phyloP scores from a whole-genome alignment of 2,113 vertebrate species.

The Mobula birostris region DNA sequence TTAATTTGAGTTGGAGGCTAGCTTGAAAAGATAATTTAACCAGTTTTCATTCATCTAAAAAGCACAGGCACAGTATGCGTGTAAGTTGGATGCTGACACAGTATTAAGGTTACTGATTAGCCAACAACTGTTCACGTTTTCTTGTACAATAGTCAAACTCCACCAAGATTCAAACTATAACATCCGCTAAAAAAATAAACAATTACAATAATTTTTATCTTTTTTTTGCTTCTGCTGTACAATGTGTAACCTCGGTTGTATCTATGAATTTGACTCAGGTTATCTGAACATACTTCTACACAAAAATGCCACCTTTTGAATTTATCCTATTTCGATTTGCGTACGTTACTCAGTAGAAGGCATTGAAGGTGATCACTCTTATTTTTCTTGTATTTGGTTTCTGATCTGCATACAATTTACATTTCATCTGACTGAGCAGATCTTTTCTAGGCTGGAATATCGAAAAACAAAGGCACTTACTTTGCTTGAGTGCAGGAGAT shows the following conservation, averaged over 20 bases:
- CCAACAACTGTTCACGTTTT: background rate
- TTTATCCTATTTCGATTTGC: background rate
- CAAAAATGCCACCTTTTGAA: background rate
- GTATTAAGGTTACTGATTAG: background rate
- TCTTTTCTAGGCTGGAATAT: constrained; percentile 88
- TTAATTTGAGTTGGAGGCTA: background rate
- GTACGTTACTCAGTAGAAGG: constrained; percentile 8
- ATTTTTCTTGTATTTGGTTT: constrained; percentile 51
- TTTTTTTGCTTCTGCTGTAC: constrained; percentile 28
- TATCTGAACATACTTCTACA: background rate
- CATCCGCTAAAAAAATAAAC: constrained; percentile 34
- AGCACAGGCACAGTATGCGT: background rate
- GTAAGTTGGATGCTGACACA: background rate
- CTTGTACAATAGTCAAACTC: constrained; percentile 4
- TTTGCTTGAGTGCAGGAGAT: constrained; percentile 81
- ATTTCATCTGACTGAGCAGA: constrained; percentile 61
- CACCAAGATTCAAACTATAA: background rate
- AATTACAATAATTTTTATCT: constrained; percentile 9
- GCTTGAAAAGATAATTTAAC: constrained; percentile 8
- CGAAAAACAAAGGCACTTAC: constrained; percentile 94
- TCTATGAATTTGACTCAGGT: background rate
- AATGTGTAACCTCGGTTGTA: background rate
- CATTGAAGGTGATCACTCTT: constrained; percentile 30
- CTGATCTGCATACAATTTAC: constrained; percentile 78
- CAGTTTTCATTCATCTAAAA: background rate